Base-by-base conservation (phyloP, 2,113 vertebrate genomes). In the Oostethus manadensis region DNA sequence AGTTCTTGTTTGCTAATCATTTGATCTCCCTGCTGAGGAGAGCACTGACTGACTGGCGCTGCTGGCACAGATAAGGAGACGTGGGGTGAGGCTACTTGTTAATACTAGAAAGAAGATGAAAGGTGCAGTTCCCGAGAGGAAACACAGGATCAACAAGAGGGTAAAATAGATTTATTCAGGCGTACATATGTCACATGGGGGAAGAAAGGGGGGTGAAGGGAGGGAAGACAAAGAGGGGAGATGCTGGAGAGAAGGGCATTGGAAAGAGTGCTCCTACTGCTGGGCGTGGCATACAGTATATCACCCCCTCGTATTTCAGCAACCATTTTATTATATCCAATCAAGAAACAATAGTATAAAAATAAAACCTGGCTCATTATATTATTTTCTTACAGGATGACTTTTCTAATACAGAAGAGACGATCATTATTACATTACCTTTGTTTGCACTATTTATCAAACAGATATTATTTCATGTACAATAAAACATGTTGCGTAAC, bases 91-190 rank as follows among this genome's bases (percentile, higher is more conserved):
- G 43, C 53, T 35, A 22, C 58, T 69, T 68, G 68, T 82, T 80
- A 74, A 68, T 63, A 56, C 11, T 26, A 48, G 49, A 55, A 57
- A 66, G 21, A 49, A 77, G 73, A 81, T 72, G 70, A 84, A 80
- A 80, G 62, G 62, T 17, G 1, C 35, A 42, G 56, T 68, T 38
- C 77, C 72, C 70, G 6, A 29, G 84, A 71, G 80, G 61, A 75
- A 74, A 71, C 18, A 64, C 58, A 51, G 53, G 51, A 68, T 58
- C 66, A 77, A 64, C 66, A 68, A 66, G 64, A 64, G 58, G 66
- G 66, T 54, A 62, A 69, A 66, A 74, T 56, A 51, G 57, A 78
- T 84, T 73, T 44, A 75, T 79, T 76, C 62, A 47, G 51, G 62
- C 42, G 76, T 68, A 56, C 69, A 65, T 62, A 68, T 79, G 74